Conservation (phyloP, 2,888 invertebrate genomes). For the Chironomus tentans region DNA sequence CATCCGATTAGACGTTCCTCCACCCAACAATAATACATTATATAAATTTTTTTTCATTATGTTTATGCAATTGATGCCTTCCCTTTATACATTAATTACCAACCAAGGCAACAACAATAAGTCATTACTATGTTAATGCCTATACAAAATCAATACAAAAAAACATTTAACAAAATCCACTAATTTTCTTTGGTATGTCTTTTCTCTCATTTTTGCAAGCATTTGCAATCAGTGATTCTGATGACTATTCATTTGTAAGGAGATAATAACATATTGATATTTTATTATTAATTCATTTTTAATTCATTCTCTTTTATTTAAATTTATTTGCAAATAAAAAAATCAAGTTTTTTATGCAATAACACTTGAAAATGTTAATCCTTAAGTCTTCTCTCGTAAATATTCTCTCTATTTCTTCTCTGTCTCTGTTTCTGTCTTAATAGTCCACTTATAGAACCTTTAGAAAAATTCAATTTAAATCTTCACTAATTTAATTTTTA, state of each 20-base stretch:
- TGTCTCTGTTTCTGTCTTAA: background rate
- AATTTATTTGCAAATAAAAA: too few species aligned
- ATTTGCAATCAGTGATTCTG: slow-evolving; percentile 23
- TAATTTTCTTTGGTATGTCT: background rate
- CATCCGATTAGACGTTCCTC: background rate
- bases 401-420: background rate
- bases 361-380: background rate
- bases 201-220: slow-evolving; percentile 13
- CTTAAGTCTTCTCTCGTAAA: background rate
- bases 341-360: background rate
- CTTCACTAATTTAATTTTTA: too few species aligned
- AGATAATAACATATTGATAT: background rate
- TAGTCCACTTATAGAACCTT: too few species aligned
- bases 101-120: too few species aligned
- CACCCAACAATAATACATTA: too few species aligned
- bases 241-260: slow-evolving; percentile 24
- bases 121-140: too few species aligned
- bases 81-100: too few species aligned
- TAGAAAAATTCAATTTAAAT: too few species aligned
- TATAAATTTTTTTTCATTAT: too few species aligned
- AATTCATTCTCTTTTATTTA: too few species aligned
- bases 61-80: too few species aligned
- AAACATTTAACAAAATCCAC: background rate
- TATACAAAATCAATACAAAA: background rate
- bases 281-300: background rate